These are phyloP conservation scores for Valencia hispanica DNA, from an alignment of 2,797 vertebrate genomes.

Conservation along the genomic window DNA sequence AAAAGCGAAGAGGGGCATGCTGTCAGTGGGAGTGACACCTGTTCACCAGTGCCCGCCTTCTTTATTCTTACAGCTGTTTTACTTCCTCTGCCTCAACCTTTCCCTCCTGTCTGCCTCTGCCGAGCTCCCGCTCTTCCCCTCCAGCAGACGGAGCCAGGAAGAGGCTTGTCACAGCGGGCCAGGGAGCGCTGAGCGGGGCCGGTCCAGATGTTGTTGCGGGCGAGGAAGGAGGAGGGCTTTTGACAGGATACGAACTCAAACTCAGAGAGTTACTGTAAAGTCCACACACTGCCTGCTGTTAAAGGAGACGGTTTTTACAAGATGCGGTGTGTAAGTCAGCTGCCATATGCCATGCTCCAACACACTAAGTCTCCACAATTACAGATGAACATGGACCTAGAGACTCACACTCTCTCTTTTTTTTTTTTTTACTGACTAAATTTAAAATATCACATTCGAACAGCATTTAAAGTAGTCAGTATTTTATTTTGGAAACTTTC, in stretches of 20 bases:
- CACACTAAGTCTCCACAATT: constrained; percentile 29
- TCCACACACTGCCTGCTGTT: constrained; percentile 81
- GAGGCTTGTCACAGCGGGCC: constrained; percentile 50
- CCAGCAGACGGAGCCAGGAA: constrained; percentile 28
- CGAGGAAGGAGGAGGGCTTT: constrained; percentile 42
- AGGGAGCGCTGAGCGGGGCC: constrained; percentile 46
- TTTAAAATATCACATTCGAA: background rate
- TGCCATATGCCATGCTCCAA: constrained; percentile 25
- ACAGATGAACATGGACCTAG: constrained; percentile 21
- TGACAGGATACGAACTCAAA: constrained; percentile 65
- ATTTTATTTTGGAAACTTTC: background rate
- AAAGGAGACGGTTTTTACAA: constrained; percentile 60
- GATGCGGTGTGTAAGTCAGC: constrained; percentile 48
- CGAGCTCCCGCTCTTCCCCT: constrained; percentile 24
- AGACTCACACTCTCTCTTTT: background rate
- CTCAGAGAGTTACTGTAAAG: constrained; percentile 66
- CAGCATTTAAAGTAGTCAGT: background rate
- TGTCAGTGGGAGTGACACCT: constrained; percentile 80
- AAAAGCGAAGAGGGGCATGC: constrained; percentile 38
- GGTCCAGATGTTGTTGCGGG: constrained; percentile 70
- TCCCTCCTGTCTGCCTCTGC: constrained; percentile 23
- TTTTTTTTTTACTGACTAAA: background rate
- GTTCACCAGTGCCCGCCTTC: constrained; percentile 58
- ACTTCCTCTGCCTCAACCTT: constrained; percentile 48
- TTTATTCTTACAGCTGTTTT: constrained; percentile 68